Evolutionary conservation across 2,113 vertebrate genomes (phyloP), one percentile per base, ranked within the genome.

Genomic region (Sarotherodon lohbergeri): DNA sequence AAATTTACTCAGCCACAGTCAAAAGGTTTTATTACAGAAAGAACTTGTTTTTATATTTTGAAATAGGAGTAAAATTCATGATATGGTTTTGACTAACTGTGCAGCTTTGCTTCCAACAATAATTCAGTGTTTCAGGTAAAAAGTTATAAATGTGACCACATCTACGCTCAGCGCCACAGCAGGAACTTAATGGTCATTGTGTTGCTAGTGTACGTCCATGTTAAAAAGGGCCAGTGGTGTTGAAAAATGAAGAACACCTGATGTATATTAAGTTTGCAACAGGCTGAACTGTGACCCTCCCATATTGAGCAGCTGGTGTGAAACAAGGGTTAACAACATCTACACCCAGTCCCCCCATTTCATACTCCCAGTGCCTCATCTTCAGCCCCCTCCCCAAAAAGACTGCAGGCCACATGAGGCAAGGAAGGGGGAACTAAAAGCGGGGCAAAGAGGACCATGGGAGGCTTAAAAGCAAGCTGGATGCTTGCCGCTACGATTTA

Each of bases 291-390:
- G 86, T 96, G 96, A 94, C 94, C 93, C 88, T 88, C 76, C 83
- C 88, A 88, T 83, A 95, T 85, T 95, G 92, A 96, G 96, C 91
- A 95, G 91, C 93, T 96, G 95, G 96, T 97, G 96, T 96, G 95
- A 97, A 96, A 96, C 93, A 95, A 93, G 94, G 96, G 95, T 96
- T 96, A 96, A 96, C 93, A 95, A 96, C 93, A 94, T 89, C 76
- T 89, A 84, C 81, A 80, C 81, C 79, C 54, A 52, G 84, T 90
- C 55, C 46, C 82, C 57, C 76, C 27, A 57, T 86, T 68, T 88
- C 55, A 39, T 7, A 48, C 82, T 29, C 71, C 71, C 19, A 79
- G 78, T 54, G 68, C 83, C 68, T 43, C 68, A 84, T 84, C 83
- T 83, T 83, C 82, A 71, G 50, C 34, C 41, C 81, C 81, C 41